A percentile compares a stretch with the other conserved stretches of the same genome.
These are phyloP conservation scores for Polyploca ridens DNA, from an alignment of 2,888 invertebrate genomes.

Conservation along the genomic window DNA sequence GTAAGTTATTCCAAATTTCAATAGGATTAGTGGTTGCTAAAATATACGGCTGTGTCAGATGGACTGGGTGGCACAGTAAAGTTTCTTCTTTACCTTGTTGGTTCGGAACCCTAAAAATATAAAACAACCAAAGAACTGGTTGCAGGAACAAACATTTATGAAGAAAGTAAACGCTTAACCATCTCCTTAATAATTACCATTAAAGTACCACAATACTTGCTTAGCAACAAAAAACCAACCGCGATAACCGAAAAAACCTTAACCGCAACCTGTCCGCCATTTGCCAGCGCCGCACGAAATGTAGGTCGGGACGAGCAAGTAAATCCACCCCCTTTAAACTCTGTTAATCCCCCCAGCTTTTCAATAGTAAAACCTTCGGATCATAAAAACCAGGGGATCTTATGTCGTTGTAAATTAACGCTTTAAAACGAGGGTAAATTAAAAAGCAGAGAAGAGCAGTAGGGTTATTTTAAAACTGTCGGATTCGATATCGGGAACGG, in stretches of 20 bases:
- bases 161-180: not conserved
- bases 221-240: conserved; percentile 18
- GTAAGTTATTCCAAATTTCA: no score
- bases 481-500: no score
- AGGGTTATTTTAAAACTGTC: no score
- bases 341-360: conserved; percentile 48
- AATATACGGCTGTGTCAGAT: no score
- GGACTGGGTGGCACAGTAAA: no score
- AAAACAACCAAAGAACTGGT: not conserved
- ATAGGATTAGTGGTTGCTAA: no score
- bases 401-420: not conserved
- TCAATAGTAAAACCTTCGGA: conserved; percentile 38
- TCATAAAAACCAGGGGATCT: not conserved
- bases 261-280: conserved; percentile 24
- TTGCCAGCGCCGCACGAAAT: conserved; percentile 26
- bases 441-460: no score
- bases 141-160: not conserved
- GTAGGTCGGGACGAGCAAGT: conserved; percentile 39
- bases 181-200: not conserved
- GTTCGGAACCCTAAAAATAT: not conserved
- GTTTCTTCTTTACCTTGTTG: no score
- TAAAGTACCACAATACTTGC: not conserved
- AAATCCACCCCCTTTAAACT: conserved; percentile 46
- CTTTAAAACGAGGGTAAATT: no score
- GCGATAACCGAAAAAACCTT: conserved; percentile 14